phyloP scores from a whole-genome alignment of 2,888 invertebrate species.

The Dasypogon diadema region DNA sequence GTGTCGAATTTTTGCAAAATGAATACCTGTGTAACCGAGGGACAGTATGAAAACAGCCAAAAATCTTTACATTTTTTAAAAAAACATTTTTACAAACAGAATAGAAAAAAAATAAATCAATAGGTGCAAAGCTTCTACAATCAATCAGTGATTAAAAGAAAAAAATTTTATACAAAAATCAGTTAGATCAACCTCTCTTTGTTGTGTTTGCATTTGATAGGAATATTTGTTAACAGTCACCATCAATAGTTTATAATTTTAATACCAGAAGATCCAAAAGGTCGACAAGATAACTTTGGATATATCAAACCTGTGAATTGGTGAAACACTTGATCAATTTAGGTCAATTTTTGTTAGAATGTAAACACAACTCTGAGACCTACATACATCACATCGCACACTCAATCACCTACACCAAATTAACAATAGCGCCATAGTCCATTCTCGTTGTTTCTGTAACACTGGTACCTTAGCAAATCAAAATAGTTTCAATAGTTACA shows the following conservation, averaged over 20 bases:
- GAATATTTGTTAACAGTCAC: no score
- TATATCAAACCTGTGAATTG: no score
- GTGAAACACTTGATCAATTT: no score
- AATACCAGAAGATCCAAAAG: no score
- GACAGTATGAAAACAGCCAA: conserved; percentile 41
- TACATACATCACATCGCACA: no score
- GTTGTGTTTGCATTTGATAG: no score
- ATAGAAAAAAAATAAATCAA: conserved; percentile 26
- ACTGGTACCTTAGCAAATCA: conserved; percentile 58
- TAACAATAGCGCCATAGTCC: conserved; percentile 20
- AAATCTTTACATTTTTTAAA: conserved; percentile 33
- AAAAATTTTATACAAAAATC: neutral
- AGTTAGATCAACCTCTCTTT: no score
- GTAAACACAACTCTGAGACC: neutral
- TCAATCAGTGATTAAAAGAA: neutral
- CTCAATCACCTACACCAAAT: neutral
- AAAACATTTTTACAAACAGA: conserved; percentile 12
- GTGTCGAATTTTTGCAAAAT: neutral
- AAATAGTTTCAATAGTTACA: conserved; percentile 56
- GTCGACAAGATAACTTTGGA: no score
- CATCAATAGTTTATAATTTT: no score
- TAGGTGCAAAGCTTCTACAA: conserved; percentile 40
- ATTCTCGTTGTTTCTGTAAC: conserved; percentile 27
- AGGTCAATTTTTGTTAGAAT: neutral
- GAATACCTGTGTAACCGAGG: neutral